A percentile compares a stretch with the other conserved stretches of the same genome.
Evolutionary conservation across 2,113 vertebrate species (phyloP).

Genomic region (Centrocercus urophasianus): DNA sequence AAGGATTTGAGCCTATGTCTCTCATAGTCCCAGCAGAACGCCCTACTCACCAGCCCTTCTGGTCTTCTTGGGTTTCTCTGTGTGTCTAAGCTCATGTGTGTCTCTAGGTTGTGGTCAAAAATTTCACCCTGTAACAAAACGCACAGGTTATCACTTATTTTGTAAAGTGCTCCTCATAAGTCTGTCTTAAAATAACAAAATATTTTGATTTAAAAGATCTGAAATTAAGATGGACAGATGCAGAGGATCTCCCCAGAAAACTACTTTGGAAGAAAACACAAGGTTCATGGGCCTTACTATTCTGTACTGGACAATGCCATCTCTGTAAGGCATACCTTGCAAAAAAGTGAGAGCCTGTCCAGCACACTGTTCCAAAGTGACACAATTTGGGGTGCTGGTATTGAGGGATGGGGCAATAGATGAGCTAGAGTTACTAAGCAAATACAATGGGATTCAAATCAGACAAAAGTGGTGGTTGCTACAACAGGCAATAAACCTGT

Average conservation of each 20-base stretch:
- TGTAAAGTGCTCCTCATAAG: background rate
- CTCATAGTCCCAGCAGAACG: background rate
- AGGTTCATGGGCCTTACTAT: background rate
- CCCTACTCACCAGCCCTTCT: conserved; percentile 28
- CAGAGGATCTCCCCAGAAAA: background rate
- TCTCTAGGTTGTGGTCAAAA: conserved; percentile 33
- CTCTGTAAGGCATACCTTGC: background rate
- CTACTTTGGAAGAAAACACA: background rate
- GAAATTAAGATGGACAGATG: background rate
- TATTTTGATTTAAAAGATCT: background rate
- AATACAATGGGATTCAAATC: background rate
- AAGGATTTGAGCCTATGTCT: background rate
- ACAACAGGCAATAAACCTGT: background rate
- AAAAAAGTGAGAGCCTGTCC: background rate
- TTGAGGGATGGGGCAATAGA: background rate
- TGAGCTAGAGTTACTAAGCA: background rate
- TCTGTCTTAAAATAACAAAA: background rate
- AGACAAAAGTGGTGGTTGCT: background rate
- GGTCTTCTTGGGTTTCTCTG: conserved; percentile 16
- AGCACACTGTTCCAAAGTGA: background rate
- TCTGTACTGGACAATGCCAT: background rate
- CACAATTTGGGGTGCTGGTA: background rate
- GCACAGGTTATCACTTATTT: background rate
- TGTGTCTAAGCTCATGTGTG: background rate
- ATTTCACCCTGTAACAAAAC: conserved; percentile 38